A percentile compares a stretch with the other conserved stretches of the same genome.
Conservation (phyloP, 23 tunicate species). For the Halocynthia roretzi region DNA sequence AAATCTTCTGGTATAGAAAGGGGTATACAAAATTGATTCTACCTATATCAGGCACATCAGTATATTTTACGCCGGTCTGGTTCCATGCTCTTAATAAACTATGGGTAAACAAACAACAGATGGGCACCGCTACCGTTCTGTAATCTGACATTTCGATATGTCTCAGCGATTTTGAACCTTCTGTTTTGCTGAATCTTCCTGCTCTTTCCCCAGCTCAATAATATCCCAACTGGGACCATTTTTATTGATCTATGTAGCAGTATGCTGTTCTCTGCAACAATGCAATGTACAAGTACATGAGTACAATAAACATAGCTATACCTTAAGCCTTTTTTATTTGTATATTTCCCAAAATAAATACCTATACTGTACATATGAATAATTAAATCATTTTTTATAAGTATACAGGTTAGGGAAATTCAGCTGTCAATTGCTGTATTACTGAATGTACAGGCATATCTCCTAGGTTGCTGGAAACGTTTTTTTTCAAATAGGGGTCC, state of each 20-base stretch:
- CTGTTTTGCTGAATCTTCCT: background rate
- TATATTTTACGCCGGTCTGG: slow-evolving; percentile 75
- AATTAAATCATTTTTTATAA: too few relatives aligned
- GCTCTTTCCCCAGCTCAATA: slow-evolving; percentile 4
- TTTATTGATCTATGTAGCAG: slow-evolving; percentile 15
- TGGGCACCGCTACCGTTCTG: background rate
- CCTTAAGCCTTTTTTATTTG: too few relatives aligned
- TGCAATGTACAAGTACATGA: too few relatives aligned
- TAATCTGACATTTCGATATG: background rate
- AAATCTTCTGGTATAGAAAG: background rate
- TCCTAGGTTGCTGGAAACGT: too few relatives aligned
- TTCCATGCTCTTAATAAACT: slow-evolving; percentile 75
- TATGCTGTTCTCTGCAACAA: too few relatives aligned
- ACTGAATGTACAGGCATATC: too few relatives aligned
- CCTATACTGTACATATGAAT: too few relatives aligned
- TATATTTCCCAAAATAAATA: too few relatives aligned
- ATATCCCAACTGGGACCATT: slow-evolving; percentile 23
- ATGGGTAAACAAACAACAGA: slow-evolving; percentile 20
- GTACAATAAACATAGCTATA: too few relatives aligned
- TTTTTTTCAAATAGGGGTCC: too few relatives aligned
- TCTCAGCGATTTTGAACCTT: background rate
- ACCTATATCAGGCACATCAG: slow-evolving; percentile 69
- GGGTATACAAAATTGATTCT: background rate
- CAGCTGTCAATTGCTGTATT: too few relatives aligned
- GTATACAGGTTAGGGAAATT: too few relatives aligned